phyloP scores from a whole-genome alignment of 2,113 vertebrate species.

The Nibea coibor region DNA sequence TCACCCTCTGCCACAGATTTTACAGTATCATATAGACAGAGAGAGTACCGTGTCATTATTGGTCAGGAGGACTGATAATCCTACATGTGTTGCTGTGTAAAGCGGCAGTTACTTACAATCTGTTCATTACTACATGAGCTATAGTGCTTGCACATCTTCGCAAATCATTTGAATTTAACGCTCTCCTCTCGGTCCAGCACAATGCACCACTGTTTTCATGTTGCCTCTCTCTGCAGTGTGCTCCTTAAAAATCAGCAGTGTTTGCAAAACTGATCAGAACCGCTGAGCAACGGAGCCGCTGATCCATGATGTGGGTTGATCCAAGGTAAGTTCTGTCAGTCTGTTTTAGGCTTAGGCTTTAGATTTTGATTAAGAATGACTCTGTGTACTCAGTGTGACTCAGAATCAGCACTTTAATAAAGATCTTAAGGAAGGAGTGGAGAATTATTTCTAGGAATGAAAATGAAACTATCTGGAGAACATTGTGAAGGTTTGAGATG shows the following conservation, averaged over 20 bases:
- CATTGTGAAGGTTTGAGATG: background rate
- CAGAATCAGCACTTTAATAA: constrained; percentile 33
- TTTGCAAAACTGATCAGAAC: constrained; percentile 27
- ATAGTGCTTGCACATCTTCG: background rate
- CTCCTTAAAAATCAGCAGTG: constrained; percentile 22
- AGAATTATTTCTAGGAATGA: background rate
- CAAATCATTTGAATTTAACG: constrained; percentile 10
- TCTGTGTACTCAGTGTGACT: background rate
- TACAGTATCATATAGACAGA: background rate
- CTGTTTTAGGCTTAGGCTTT: constrained; percentile 15
- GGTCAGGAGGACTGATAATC: constrained; percentile 1
- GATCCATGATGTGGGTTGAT: constrained; percentile 24
- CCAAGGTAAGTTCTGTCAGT: constrained; percentile 49
- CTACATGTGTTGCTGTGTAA: background rate
- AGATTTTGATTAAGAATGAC: constrained; percentile 50
- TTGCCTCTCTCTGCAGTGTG: constrained; percentile 13
- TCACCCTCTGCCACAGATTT: background rate
- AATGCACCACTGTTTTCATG: background rate
- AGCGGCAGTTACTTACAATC: background rate
- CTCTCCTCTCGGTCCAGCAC: background rate
- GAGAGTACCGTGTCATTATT: background rate
- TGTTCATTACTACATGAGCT: background rate
- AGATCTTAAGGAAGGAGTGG: constrained; percentile 3
- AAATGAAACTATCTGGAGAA: background rate
- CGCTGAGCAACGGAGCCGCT: constrained; percentile 30